These are phyloP conservation scores for Rhadina sibilatrix DNA, from an alignment of 2,113 vertebrate species.

Conservation along the genomic window DNA sequence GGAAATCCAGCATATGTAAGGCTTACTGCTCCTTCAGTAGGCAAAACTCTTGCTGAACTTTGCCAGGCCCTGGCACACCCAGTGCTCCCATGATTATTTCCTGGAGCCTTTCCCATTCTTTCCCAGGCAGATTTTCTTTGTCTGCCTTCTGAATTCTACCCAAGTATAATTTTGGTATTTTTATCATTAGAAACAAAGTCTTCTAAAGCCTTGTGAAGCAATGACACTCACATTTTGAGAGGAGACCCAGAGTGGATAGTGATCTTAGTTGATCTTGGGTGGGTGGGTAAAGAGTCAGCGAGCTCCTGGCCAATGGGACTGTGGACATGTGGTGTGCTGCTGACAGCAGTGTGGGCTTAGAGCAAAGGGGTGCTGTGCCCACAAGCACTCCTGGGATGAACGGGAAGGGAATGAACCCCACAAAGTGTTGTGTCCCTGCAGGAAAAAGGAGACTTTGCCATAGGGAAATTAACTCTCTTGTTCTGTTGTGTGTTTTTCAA, in stretches of 20 bases:
- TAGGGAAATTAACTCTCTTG: not conserved
- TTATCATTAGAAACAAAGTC: not conserved
- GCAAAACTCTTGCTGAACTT: not conserved
- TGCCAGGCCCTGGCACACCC: not conserved
- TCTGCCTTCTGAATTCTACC: not conserved
- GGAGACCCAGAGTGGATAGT: not conserved
- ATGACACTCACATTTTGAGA: not conserved
- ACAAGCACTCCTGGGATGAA: not conserved
- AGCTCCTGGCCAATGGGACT: fast-evolving
- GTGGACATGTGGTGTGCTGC: not conserved
- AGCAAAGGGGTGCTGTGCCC: not conserved
- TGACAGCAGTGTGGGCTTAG: not conserved
- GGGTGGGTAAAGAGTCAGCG: not conserved
- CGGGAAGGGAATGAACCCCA: not conserved
- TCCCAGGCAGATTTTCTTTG: not conserved
- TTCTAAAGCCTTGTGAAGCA: not conserved
- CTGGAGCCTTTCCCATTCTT: not conserved
- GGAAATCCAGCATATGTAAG: not conserved
- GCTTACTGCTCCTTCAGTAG: not conserved
- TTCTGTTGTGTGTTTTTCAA: not conserved
- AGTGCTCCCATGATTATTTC: not conserved
- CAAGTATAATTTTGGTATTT: not conserved
- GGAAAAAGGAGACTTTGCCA: not conserved
- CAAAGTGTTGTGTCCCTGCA: not conserved
- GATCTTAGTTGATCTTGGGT: not conserved